Conservation (phyloP, 37 sponge, comb jelly and placozoan genomes). For the Eunapius fragilis region DNA sequence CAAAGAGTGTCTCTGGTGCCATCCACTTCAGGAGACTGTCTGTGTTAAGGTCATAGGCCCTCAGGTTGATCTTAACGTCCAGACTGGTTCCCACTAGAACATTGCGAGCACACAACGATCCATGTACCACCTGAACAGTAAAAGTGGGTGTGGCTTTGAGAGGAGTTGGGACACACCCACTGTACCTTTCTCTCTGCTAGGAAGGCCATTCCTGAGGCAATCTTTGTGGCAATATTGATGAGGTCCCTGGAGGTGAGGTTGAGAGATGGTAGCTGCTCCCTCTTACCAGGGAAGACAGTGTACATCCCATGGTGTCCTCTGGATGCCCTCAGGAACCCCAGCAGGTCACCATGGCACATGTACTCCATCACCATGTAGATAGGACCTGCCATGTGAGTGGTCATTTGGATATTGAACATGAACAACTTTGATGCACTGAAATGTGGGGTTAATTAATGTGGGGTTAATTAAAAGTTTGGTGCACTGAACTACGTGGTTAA, state of each 20-base stretch:
- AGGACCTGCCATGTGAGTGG: slow-evolving; percentile 32
- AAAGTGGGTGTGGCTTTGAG: neutral
- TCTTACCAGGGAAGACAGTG: slow-evolving; percentile 54
- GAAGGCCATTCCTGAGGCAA: slow-evolving; percentile 72
- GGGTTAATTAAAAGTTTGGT: too few species aligned
- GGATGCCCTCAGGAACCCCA: slow-evolving; percentile 73
- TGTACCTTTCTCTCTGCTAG: slow-evolving; percentile 66
- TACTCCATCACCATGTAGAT: slow-evolving; percentile 72
- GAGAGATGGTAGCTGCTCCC: slow-evolving; percentile 35
- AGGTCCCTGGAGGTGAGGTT: slow-evolving; percentile 63
- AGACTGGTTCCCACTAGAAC: slow-evolving; percentile 71
- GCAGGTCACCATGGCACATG: slow-evolving; percentile 83
- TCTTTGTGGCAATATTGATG: slow-evolving; percentile 60
- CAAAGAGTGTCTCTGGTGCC: slow-evolving; percentile 68
- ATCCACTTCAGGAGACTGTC: slow-evolving; percentile 54
- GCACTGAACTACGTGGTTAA: too few species aligned
- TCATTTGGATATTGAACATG: too few species aligned
- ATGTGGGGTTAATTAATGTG: too few species aligned
- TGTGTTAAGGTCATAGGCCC: slow-evolving; percentile 35
- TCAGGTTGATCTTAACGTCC: slow-evolving; percentile 73
- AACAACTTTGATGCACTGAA: too few species aligned
- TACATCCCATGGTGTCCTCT: slow-evolving; percentile 61
- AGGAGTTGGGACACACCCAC: neutral
- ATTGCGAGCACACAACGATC: slow-evolving; percentile 73
- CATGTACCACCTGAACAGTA: slow-evolving; percentile 55